These are phyloP conservation scores for Trachelus tabidus DNA, from an alignment of 2,888 invertebrate genomes.

Conservation along the genomic window DNA sequence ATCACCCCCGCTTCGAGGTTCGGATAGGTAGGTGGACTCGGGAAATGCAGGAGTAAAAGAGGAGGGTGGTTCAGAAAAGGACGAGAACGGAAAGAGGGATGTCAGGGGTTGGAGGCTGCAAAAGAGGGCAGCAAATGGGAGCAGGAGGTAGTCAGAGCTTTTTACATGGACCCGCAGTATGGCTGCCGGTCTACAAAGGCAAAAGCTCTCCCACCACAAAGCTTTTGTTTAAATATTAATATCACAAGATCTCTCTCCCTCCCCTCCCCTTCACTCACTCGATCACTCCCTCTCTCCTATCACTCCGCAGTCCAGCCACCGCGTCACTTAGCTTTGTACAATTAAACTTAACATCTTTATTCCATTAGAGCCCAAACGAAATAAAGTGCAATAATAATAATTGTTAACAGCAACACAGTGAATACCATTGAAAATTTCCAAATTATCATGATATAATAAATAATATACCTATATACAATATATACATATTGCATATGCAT, in stretches of 20 bases:
- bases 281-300: background rate
- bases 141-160: constrained; percentile 13
- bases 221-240: constrained; percentile 58
- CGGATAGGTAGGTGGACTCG: background rate
- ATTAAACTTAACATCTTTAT: constrained; percentile 54
- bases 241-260: constrained; percentile 42
- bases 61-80: background rate
- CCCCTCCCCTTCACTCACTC: background rate
- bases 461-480: background rate
- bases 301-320: constrained; percentile 20
- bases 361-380: constrained; percentile 33
- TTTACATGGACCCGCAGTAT: constrained; percentile 13
- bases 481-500: background rate
- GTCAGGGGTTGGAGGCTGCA: background rate
- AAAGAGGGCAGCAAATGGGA: background rate
- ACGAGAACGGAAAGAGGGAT: background rate
- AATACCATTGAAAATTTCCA: background rate
- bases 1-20: background rate
- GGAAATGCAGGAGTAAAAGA: background rate
- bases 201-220: constrained; percentile 27
- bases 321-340: constrained; percentile 43
- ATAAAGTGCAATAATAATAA: constrained; percentile 35
- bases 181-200: constrained; percentile 35
- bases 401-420: constrained; percentile 14
- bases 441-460: background rate